Conservation (phyloP, 1,140 invertebrate species). For the Nylanderia fulva region DNA sequence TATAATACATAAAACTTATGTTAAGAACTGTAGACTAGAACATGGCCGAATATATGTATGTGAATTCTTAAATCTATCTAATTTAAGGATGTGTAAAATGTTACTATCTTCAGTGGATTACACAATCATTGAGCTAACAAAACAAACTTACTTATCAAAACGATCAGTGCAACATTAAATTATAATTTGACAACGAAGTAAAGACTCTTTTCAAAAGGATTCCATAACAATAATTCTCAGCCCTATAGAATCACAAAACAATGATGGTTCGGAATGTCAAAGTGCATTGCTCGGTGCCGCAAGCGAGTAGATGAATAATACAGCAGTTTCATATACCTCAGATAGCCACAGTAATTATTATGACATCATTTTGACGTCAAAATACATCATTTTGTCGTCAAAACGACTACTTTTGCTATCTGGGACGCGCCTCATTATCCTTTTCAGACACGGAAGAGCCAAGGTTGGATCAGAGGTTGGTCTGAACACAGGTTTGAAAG, state of each 20-base stretch:
- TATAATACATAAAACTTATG: constrained; percentile 52
- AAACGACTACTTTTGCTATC: too few species aligned
- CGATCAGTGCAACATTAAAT: constrained; percentile 31
- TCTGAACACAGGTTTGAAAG: constrained; percentile 81
- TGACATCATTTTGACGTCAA: too few species aligned
- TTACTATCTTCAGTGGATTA: neutral
- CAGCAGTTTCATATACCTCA: constrained; percentile 16
- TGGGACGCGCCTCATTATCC: neutral
- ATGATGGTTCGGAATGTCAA: constrained; percentile 61
- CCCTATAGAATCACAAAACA: constrained; percentile 59
- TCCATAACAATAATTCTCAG: constrained; percentile 32
- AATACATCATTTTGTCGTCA: too few species aligned
- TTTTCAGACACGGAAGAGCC: constrained; percentile 64
- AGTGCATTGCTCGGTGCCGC: constrained; percentile 59
- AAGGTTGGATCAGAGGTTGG: constrained; percentile 67
- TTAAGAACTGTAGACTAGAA: constrained; percentile 72
- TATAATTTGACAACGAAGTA: constrained; percentile 35
- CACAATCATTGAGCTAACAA: constrained; percentile 17
- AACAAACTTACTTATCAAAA: constrained; percentile 50
- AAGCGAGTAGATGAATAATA: constrained; percentile 43
- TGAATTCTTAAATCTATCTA: constrained; percentile 53
- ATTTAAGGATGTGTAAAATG: constrained; percentile 1
- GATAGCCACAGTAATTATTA: too few species aligned
- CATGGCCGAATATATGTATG: constrained; percentile 68
- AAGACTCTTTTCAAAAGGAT: constrained; percentile 30